Base-by-base conservation (phyloP, 2,888 invertebrate genomes). In the Disparrhopalites patrizii region DNA sequence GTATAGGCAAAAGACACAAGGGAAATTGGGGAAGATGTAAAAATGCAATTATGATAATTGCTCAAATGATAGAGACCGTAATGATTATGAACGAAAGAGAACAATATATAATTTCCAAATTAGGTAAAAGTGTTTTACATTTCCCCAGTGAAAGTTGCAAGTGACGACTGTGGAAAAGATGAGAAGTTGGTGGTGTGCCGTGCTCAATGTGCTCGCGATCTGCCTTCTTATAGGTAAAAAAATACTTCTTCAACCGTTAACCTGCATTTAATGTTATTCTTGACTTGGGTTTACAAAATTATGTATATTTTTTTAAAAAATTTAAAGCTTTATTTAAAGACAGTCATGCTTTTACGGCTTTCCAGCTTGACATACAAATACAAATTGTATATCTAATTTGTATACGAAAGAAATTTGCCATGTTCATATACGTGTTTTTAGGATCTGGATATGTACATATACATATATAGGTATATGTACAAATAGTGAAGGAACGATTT, bases 141-240 rank as follows among this genome's bases (percentile, higher is more conserved):
- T n/a, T n/a, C n/a, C n/a, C n/a, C n/a, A n/a, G n/a, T n/a, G n/a
- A n/a, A n/a, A n/a, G n/a, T n/a, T n/a, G n/a, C n/a, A n/a, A n/a
- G n/a, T n/a, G 10, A 47, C 47, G 8, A 2, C 18, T 23, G 20
- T 10, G 15, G 27, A 8, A n/a, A 57, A 36, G 18, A 57, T 61
- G 60, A 31, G 13, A 50, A 13, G 50, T n/a, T 31, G 50, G n/a
- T 25, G 60, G 28, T 61, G 50, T 40, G 18, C 43, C 31, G 25
- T 63, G 40, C 3, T 55, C 3, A 54, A 56, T 63, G 43, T 20
- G 31, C 15, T 63, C 1, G 63, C 55, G 30, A 31, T 43, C n/a
- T 63, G 36, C 30, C 63, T 63, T 5, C 63, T 63, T 33, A 55
- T 63, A 31, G 63, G 63, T 63, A 56, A 63, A 56, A 33, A 18